Base-by-base conservation (phyloP, 1,140 invertebrate species). In the Dendroctonus ponderosae region DNA sequence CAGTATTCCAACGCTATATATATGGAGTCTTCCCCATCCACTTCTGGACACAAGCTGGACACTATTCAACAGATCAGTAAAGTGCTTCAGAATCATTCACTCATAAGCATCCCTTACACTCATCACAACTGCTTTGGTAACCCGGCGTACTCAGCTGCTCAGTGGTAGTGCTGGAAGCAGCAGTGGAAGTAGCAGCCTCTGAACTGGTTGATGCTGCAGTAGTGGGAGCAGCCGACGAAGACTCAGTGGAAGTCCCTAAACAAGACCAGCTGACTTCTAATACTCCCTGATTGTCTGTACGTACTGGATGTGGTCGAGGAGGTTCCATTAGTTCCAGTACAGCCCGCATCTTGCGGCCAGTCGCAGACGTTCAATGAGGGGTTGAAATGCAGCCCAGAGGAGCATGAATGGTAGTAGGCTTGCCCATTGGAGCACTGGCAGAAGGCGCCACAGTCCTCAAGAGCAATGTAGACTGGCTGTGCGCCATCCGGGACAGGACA, bases 391-490 rank as follows among this genome's bases (percentile, higher is more conserved):
- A 86, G 73, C 5, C 75, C 79, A 2, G 68, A 52, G 0, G 82
- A 80, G 69, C 86, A 87, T 5, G 57, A 6, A 70, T 79, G 78
- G 7, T 78, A 70, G 38, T 82, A 76, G 2, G 82, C 77, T 14
- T 71, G 50, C 2, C 82, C 82, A 7, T 74, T 77, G 0, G 79
- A 76, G 67, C 87, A 88, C 38, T 82, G 78, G 70, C 83, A 87
- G 70, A 84, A 88, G 58, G 78, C 81, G 3, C 74, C 69, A 68
- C 86, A 88, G 63, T 84, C 78, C 5, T 71, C 63, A 52, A 48
- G 38, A 40, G 68, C 63, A 7, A 69, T 44, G 42, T 69, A 69
- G 7, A 62, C 58, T 38, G 68, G 51, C 54, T 69, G 39, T 42
- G 44, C 40, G 39, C 68, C 68, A 50, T 69, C 68, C 37, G 61